Conservation (phyloP, 2,797 vertebrate genomes). For the Babyrousa celebensis region DNA sequence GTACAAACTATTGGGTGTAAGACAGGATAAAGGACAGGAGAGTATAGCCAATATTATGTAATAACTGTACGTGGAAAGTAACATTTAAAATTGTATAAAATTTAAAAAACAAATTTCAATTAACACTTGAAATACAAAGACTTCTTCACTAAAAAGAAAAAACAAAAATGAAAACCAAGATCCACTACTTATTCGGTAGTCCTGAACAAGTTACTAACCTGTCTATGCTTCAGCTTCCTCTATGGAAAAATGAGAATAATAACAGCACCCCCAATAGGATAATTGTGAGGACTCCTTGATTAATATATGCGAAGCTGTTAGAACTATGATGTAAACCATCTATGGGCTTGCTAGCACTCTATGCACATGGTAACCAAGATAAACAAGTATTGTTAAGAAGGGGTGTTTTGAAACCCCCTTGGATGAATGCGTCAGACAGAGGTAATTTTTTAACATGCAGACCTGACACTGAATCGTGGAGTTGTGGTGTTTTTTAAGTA, state of each 20-base stretch:
- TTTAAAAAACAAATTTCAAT: too few relatives aligned
- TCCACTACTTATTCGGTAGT: not conserved
- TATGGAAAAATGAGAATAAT: not conserved
- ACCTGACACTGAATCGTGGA: not conserved
- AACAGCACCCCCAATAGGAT: not conserved
- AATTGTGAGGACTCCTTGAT: not conserved
- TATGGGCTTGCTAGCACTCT: not conserved
- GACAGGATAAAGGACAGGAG: too few relatives aligned
- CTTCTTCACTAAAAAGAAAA: not conserved
- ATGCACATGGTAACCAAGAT: not conserved
- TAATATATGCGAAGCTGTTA: not conserved
- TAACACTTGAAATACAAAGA: too few relatives aligned
- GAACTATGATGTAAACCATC: fast-evolving
- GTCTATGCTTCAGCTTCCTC: not conserved
- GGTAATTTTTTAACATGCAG: not conserved
- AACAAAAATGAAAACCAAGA: not conserved
- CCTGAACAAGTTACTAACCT: not conserved
- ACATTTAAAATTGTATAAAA: not conserved
- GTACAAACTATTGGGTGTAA: too few relatives aligned
- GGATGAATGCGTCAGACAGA: not conserved
- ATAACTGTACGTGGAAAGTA: not conserved
- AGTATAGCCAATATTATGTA: not conserved
- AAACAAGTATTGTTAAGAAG: not conserved
- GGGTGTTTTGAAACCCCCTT: not conserved
- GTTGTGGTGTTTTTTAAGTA: not conserved